Conservation (phyloP, 2,113 vertebrate species). For the Tiliqua scincoides region DNA sequence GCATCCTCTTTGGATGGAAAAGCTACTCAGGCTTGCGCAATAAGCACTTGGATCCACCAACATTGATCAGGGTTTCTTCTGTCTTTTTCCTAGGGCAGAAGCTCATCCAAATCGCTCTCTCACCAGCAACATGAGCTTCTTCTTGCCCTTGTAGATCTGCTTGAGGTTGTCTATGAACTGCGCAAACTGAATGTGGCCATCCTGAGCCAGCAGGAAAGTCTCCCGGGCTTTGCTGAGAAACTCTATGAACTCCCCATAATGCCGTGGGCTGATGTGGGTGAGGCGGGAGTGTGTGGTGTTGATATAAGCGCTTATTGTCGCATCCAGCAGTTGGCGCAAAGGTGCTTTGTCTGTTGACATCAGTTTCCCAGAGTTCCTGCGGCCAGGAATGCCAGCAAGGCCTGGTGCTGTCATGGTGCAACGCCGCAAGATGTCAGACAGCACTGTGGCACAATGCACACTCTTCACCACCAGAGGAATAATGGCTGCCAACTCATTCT, state of each 20-base stretch:
- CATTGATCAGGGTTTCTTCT: slow-evolving; percentile 79
- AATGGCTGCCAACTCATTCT: slow-evolving; percentile 96
- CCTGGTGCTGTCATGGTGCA: slow-evolving; percentile 97
- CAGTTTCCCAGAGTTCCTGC: slow-evolving; percentile 96
- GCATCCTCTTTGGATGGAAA: slow-evolving; percentile 72
- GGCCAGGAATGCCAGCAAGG: slow-evolving; percentile 92
- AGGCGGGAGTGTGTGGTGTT: slow-evolving; percentile 98
- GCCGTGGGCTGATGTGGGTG: slow-evolving; percentile 97
- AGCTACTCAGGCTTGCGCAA: slow-evolving; percentile 60
- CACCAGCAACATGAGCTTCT: slow-evolving; percentile 98
- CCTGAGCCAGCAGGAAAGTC: slow-evolving; percentile 95
- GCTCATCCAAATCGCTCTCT: slow-evolving; percentile 95
- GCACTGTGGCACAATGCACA: slow-evolving; percentile 95
- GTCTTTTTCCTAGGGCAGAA: slow-evolving; percentile 64
- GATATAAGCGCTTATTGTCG: slow-evolving; percentile 97
- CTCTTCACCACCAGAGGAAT: slow-evolving; percentile 98
- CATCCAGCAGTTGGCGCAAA: slow-evolving; percentile 93
- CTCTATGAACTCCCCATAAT: slow-evolving; percentile 98
- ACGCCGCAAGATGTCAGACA: slow-evolving; percentile 95
- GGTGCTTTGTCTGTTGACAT: slow-evolving; percentile 99
- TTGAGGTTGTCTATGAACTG: slow-evolving; percentile 99
- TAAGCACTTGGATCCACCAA: slow-evolving; percentile 4
- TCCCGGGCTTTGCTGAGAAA: slow-evolving; percentile 97
- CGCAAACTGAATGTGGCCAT: slow-evolving; percentile 96
- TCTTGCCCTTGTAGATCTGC: slow-evolving; percentile 99